phyloP scores from a whole-genome alignment of 2,797 vertebrate genomes.

The Babyrousa celebensis region DNA sequence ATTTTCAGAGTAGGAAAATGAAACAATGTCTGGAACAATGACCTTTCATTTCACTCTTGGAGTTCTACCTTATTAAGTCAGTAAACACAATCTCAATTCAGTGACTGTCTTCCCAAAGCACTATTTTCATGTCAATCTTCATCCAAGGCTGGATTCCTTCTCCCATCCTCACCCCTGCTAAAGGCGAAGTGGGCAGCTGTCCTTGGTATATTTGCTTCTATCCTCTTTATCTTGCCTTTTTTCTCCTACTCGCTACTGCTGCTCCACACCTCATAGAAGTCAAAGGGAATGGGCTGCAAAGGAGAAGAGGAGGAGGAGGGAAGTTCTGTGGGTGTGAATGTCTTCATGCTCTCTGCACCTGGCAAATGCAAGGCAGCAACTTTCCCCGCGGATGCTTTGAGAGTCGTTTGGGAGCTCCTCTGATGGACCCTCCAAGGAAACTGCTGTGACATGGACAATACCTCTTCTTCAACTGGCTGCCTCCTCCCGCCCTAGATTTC shows the following conservation, averaged over 20 bases:
- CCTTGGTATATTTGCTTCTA: neutral
- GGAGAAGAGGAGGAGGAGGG: neutral
- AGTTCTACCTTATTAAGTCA: neutral
- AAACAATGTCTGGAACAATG: neutral
- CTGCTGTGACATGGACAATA: neutral
- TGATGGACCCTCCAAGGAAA: no score
- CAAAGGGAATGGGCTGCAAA: neutral
- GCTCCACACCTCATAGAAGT: neutral
- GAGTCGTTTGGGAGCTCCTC: neutral
- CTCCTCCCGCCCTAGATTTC: neutral
- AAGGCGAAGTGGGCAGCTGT: neutral
- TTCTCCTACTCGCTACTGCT: neutral
- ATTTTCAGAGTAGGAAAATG: neutral
- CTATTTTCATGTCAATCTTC: rapidly evolving
- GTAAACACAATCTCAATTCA: neutral
- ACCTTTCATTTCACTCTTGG: neutral
- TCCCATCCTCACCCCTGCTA: rapidly evolving
- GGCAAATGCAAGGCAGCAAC: neutral
- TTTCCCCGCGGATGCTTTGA: neutral
- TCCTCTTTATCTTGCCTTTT: neutral
- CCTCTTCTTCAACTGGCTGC: neutral
- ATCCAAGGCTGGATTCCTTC: neutral
- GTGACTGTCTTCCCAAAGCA: neutral
- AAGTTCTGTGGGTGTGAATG: no score
- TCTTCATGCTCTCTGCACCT: neutral